Evolutionary conservation across 2,797 vertebrate species (phyloP), one percentile per base, ranked within the genome.

Genomic region (Acanthopagrus latus): DNA sequence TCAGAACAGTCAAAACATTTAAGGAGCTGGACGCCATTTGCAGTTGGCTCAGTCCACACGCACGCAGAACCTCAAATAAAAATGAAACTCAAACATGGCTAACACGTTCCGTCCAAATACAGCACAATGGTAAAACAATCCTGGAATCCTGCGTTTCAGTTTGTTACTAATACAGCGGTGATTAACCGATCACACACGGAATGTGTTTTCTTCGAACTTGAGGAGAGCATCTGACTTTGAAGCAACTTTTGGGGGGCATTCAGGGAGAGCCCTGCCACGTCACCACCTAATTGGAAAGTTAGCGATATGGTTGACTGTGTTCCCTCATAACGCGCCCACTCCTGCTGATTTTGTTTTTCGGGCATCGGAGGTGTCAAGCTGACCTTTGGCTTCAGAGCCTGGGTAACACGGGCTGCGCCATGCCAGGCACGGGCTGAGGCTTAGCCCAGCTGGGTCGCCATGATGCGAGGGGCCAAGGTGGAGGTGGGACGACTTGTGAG

Each of bases 271-370:
- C 0, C 43, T 55, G 43, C 48, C 44, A 60, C 25, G 13, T 29
- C 23, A 16, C 17, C 50, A 16, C 17, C 50, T 79, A 50, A 74
- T 54, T 81, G 55, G 72, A 68, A 74, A 74, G 48, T 82, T 4
- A n/a, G 17, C 69, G 43, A 81, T n/a, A 59, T 55, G 60, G 41
- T 44, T 66, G 29, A 63, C 60, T 47, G 29, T 48, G 16, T 64
- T 60, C 3, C 17, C 41, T 25, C 27, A 58, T 29, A 44, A 65
- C 38, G 64, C n/a, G 20, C 14, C 0, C 54, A 41, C 59, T 64
- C 81, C 78, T 54, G 83, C 84, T 88, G 84, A 17, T 80, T 79
- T 70, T 73, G 71, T 78, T 78, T 86, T 84, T 79, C 77, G 59
- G 17, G 29, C 51, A 5, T 54, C 3, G 29, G 17, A 68, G 51